A percentile compares a stretch with the other conserved stretches of the same genome.
phyloP scores from a whole-genome alignment of 2,113 vertebrate species.

The Rhinichthys klamathensis region DNA sequence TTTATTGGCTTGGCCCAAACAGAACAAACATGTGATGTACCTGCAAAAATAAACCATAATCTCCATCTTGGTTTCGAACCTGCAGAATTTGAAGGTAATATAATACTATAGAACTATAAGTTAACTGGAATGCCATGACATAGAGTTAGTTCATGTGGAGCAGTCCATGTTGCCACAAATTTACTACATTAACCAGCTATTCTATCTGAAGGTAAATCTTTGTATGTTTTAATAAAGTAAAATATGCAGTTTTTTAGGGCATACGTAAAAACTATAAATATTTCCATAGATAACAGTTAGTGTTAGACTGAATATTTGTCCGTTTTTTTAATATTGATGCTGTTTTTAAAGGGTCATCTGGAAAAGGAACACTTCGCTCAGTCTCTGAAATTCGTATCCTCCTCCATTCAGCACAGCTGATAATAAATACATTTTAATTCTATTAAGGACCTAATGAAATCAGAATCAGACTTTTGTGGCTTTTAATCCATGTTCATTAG shows the following conservation, averaged over 20 bases:
- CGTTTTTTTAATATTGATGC: conserved; percentile 38
- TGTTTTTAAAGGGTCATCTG: conserved; percentile 73
- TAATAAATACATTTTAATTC: not conserved
- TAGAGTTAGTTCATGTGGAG: not conserved
- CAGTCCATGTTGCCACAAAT: not conserved
- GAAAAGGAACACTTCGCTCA: conserved; percentile 78
- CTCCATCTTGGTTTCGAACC: conserved; percentile 76
- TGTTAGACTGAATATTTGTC: conserved; percentile 3
- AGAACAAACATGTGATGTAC: conserved; percentile 69
- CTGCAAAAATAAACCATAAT: conserved; percentile 76
- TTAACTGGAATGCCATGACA: not conserved
- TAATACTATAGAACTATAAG: conserved; percentile 11
- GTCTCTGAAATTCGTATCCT: conserved; percentile 99
- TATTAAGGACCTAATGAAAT: not conserved
- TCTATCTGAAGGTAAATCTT: not conserved
- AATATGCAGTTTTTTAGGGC: not conserved
- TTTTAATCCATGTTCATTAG: not conserved
- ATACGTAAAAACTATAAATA: not conserved
- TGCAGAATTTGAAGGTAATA: conserved; percentile 80
- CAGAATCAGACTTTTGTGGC: not conserved
- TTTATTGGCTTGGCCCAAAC: conserved; percentile 67
- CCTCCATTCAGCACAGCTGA: conserved; percentile 46
- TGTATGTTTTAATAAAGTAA: not conserved
- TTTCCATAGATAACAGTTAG: not conserved
- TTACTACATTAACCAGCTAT: not conserved